Evolutionary conservation across 2,888 invertebrate genomes (phyloP).

Genomic region (Euphydryas editha): DNA sequence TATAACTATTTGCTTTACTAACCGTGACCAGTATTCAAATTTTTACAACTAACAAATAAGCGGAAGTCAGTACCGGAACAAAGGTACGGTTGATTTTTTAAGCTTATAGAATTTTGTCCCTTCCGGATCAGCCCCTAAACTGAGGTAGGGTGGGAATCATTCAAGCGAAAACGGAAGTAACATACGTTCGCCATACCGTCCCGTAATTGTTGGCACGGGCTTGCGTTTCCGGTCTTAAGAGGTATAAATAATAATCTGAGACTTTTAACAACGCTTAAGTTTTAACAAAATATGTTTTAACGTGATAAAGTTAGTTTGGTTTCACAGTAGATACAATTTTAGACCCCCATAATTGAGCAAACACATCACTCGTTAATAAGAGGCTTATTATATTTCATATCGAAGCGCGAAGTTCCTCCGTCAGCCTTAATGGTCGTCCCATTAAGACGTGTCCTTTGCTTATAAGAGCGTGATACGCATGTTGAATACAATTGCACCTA

Average conservation of each 20-base stretch:
- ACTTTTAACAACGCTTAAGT: constrained; percentile 17
- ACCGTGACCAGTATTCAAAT: constrained; percentile 33
- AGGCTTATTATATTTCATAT: constrained; percentile 46
- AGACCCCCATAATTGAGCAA: no score
- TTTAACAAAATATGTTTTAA: not conserved
- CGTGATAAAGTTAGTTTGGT: not conserved
- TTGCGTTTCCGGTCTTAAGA: constrained; percentile 69
- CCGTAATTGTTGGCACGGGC: constrained; percentile 78
- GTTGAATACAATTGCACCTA: constrained; percentile 61
- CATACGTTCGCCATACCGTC: constrained; percentile 74
- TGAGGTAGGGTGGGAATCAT: constrained; percentile 75
- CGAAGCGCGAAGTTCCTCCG: constrained; percentile 48
- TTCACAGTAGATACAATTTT: not conserved
- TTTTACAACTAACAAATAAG: constrained; percentile 48
- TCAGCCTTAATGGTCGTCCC: constrained; percentile 48
- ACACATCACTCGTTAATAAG: constrained; percentile 51
- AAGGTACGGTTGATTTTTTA: constrained; percentile 70
- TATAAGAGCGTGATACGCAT: constrained; percentile 51
- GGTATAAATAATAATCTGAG: constrained; percentile 49
- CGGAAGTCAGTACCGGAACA: constrained; percentile 69
- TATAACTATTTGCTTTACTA: constrained; percentile 21
- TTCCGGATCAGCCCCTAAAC: constrained; percentile 75
- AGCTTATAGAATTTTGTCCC: constrained; percentile 75
- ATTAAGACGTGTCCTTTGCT: constrained; percentile 50
- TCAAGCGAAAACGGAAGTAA: constrained; percentile 78